phyloP scores from a whole-genome alignment of 2,113 vertebrate species.

The Lasiurus cinereus region DNA sequence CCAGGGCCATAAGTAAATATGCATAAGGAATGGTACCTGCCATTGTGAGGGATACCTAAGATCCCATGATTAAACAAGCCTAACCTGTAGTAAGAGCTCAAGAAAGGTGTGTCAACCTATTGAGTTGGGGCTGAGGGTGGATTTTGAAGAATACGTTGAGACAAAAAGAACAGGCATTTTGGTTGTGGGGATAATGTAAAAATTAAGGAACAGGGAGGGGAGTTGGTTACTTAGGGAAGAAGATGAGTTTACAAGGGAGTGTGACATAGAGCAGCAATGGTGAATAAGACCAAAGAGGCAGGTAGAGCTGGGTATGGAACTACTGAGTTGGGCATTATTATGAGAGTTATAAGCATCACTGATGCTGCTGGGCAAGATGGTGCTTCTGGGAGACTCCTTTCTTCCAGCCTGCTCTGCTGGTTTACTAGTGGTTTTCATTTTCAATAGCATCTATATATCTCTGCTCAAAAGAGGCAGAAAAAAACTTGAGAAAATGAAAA shows the following conservation, averaged over 20 bases:
- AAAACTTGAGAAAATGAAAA: constrained; percentile 17
- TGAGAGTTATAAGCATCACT: not conserved
- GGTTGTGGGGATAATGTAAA: not conserved
- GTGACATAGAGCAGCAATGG: not conserved
- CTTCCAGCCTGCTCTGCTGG: not conserved
- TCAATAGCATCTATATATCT: constrained; percentile 13
- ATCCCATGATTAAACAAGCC: not conserved
- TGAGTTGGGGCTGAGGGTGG: not conserved
- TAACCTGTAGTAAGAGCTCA: not conserved
- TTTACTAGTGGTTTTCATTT: not conserved
- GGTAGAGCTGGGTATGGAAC: not conserved
- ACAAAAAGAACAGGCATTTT: not conserved
- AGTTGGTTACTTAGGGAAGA: not conserved
- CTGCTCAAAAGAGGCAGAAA: not conserved
- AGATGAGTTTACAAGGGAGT: not conserved
- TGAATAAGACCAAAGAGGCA: not conserved
- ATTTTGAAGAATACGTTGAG: not conserved
- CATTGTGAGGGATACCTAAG: not conserved
- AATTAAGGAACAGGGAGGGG: not conserved
- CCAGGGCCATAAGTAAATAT: not conserved
- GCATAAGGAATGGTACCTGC: not conserved
- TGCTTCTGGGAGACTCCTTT: not conserved
- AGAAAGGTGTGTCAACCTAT: not conserved
- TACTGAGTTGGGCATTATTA: not conserved
- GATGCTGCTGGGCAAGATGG: not conserved